phyloP scores from a whole-genome alignment of 2,113 vertebrate genomes.

The Trogon melanurus region DNA sequence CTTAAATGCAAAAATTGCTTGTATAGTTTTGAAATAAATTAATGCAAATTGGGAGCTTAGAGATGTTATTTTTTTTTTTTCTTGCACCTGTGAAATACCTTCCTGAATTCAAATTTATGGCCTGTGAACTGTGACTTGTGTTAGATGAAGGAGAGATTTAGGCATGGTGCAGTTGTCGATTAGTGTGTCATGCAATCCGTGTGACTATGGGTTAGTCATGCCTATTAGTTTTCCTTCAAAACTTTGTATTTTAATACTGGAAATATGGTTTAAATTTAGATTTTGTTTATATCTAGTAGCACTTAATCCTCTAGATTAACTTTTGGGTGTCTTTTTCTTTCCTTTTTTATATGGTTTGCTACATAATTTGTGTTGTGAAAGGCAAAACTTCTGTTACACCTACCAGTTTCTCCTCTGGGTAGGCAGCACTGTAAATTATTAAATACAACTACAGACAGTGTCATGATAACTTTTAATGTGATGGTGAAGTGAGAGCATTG shows the following conservation, averaged over 20 bases:
- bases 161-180: conserved; percentile 1
- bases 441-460: conserved; percentile 55
- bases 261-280: conserved; percentile 27
- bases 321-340: background rate
- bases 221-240: conserved; percentile 31
- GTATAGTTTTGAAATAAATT: conserved; percentile 12
- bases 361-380: conserved; percentile 10
- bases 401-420: background rate
- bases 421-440: conserved; percentile 57
- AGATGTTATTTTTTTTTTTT: background rate
- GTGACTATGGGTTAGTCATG: conserved; percentile 29
- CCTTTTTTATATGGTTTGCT: background rate
- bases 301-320: conserved; percentile 7
- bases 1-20: background rate
- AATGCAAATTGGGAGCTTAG: background rate
- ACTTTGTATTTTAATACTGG: conserved; percentile 10
- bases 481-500: conserved; percentile 64
- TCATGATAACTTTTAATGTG: conserved; percentile 66
- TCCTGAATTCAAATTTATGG: conserved; percentile 33
- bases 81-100: conserved; percentile 11
- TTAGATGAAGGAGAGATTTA: conserved; percentile 29
- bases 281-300: conserved; percentile 13
- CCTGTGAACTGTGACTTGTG: background rate
- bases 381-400: background rate
- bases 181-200: background rate